Conservation (phyloP, 2,797 vertebrate species). For the Synanceia verrucosa region DNA sequence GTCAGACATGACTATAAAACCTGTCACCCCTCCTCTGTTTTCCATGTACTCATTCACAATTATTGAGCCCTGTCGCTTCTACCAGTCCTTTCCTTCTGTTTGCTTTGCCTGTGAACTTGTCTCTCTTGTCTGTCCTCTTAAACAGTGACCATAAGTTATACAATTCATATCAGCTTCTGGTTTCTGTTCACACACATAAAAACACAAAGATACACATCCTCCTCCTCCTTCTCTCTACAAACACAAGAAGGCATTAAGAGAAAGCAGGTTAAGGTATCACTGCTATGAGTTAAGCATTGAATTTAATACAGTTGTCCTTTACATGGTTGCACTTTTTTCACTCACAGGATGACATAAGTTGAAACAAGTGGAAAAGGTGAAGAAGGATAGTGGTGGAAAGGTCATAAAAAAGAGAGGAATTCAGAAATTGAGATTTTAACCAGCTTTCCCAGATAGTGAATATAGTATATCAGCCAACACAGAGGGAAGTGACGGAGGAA, state of each 20-base stretch:
- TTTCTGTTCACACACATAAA: constrained; percentile 33
- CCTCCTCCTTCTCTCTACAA: constrained; percentile 1
- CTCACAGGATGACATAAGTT: constrained; percentile 1
- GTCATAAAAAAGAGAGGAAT: background rate
- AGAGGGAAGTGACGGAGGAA: background rate
- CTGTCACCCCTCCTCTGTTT: constrained; percentile 25
- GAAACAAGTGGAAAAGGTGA: background rate
- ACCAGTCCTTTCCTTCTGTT: constrained; percentile 12
- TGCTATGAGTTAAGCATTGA: constrained; percentile 25
- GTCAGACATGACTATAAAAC: constrained; percentile 54
- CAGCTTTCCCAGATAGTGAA: background rate
- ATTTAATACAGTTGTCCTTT: constrained; percentile 16
- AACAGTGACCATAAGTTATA: constrained; percentile 7
- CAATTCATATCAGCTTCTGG: constrained; percentile 28
- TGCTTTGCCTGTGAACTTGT: constrained; percentile 41
- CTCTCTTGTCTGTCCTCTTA: constrained; percentile 7
- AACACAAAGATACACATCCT: background rate
- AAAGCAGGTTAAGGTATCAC: constrained; percentile 28
- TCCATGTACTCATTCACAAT: constrained; percentile 41
- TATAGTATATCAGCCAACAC: background rate
- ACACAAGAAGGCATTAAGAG: constrained; percentile 20
- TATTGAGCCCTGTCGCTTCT: constrained; percentile 27
- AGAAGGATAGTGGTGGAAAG: background rate
- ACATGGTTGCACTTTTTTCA: background rate
- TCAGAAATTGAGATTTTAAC: background rate